Percentiles rank a stretch among this genome's conserved stretches.
These are phyloP conservation scores for Centropus bengalensis DNA, from an alignment of 2,113 vertebrate species.

Conservation along the genomic window DNA sequence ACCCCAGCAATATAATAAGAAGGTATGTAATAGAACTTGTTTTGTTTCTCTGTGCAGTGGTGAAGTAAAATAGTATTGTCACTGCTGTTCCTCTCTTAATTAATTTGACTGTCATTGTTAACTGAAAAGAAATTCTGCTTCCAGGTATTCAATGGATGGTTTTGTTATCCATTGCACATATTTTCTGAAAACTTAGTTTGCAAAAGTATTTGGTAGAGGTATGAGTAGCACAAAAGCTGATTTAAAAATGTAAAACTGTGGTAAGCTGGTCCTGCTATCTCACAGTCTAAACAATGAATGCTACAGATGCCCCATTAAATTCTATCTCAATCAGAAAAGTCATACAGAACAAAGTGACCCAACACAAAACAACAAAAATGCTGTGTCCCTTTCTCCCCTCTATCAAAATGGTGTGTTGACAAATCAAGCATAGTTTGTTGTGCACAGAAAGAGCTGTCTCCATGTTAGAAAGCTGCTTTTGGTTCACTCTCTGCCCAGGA, in stretches of 20 bases:
- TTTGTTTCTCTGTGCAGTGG: neutral
- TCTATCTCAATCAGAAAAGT: neutral
- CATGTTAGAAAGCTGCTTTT: neutral
- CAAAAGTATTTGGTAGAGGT: neutral
- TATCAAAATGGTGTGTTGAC: neutral
- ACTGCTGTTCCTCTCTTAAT: neutral
- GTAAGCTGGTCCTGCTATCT: neutral
- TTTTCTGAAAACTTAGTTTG: neutral
- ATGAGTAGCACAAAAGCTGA: neutral
- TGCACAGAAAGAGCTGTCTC: rapidly evolving
- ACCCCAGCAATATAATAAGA: neutral
- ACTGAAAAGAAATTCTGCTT: neutral
- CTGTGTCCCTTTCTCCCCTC: neutral
- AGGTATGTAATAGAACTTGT: conserved; percentile 39
- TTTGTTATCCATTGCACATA: neutral
- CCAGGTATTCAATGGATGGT: neutral
- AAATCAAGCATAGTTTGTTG: neutral
- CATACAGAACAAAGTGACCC: neutral
- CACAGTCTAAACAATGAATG: neutral
- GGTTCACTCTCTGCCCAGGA: neutral
- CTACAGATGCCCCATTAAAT: neutral
- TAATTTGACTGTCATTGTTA: neutral
- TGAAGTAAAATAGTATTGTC: neutral
- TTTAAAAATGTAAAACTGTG: neutral
- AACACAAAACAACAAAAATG: neutral